Evolutionary conservation across 2,888 invertebrate species (phyloP), one percentile per base, ranked within the genome.

Genomic region (Thereva nobilitata): DNA sequence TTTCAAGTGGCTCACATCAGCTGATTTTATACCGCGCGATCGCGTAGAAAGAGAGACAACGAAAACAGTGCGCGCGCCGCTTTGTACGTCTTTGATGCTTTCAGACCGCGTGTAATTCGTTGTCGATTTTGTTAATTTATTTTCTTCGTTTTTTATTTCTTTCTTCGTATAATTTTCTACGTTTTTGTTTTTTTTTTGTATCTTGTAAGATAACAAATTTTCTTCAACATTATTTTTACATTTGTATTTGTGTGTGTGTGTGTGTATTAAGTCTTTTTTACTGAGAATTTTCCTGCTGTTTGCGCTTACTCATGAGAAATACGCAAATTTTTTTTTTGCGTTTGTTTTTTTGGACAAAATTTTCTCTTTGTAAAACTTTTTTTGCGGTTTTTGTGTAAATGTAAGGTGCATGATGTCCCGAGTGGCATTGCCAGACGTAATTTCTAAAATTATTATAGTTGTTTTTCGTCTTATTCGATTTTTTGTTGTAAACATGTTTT

Each of bases 21-120:
- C 79, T 77, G 80, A 76, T 80, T 80, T 80, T 80, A 80, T 80
- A 80, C 76, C 74, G 74, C 74, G 74, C 72, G 72, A 72, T 23
- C 23, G 23, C 23, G 71, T 72, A 73, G 73, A 75, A 71, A 74
- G 72, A 74, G 74, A 72, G 56, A 69, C 70, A 68, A 74, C 73
- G 73, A 70, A 76, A 73, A 71, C 73, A 75, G 23, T 23, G 23
- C 23, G 23, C 23, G 23, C 23, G 23, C 23, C 1, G 23, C 23
- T 23, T 23, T 23, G 23, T 23, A 69, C 57, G 41, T 64, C 66
- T 61, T 40, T 38, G 61, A 40, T 12, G 40, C 41, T 53, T 37
- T 9, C 4, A n/a, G 37, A 35, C 12, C 47, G 47, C 37, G 41
- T 40, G 34, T 41, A 40, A n/a, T 7, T 37, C 5, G 4, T 2